Evolutionary conservation across 2,888 invertebrate genomes (phyloP).

Genomic region (Perdita meconis): DNA sequence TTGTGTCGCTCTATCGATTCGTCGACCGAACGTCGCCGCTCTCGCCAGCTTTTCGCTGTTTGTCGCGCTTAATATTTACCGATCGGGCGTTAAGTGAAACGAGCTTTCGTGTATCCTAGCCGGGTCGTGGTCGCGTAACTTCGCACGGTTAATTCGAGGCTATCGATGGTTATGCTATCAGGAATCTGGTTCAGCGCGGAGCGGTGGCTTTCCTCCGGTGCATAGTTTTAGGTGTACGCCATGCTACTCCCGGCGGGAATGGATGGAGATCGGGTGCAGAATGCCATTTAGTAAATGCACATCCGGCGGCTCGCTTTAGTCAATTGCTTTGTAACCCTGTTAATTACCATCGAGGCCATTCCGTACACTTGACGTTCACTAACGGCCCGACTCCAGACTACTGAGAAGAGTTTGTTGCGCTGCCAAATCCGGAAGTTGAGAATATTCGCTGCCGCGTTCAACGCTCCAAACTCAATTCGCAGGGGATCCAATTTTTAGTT

Average conservation of each 20-base stretch:
- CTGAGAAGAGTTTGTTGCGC: slow-evolving; percentile 24
- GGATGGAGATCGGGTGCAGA: slow-evolving; percentile 33
- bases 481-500: too few relatives aligned
- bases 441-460: neutral
- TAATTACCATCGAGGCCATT: slow-evolving; percentile 33
- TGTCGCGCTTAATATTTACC: slow-evolving; percentile 15
- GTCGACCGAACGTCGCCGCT: neutral
- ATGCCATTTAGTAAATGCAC: slow-evolving; percentile 54
- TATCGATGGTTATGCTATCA: slow-evolving; percentile 18
- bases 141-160: slow-evolving; percentile 8
- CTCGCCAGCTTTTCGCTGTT: neutral
- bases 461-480: too few relatives aligned
- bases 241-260: slow-evolving; percentile 5
- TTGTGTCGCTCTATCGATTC: neutral
- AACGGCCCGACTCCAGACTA: neutral
- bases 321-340: slow-evolving; percentile 50
- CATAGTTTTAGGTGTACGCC: slow-evolving; percentile 39
- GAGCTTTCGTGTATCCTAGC: neutral
- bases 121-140: slow-evolving; percentile 1
- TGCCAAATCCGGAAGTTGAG: slow-evolving; percentile 10
- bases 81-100: neutral
- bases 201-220: slow-evolving; percentile 8
- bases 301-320: slow-evolving; percentile 42
- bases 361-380: slow-evolving; percentile 14
- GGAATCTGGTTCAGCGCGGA: slow-evolving; percentile 28